Percentiles rank a stretch among this genome's conserved stretches.
Conservation (phyloP, 2,113 vertebrate species). For the Eulemur rufifrons region DNA sequence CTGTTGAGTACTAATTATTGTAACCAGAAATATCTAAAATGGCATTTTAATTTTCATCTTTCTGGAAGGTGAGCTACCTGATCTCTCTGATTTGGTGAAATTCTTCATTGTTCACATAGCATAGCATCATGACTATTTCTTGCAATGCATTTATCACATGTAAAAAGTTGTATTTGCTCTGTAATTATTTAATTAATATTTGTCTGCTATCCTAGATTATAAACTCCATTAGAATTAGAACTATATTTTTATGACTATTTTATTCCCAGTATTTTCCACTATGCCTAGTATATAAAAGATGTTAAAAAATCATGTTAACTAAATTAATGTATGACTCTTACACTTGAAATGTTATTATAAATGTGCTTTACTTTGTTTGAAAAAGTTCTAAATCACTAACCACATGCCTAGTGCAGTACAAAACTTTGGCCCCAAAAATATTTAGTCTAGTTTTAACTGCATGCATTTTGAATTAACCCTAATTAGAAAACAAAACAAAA, state of each 20-base stretch:
- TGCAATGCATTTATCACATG: background rate
- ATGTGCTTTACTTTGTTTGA: background rate
- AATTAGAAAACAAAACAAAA: background rate
- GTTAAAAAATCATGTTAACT: background rate
- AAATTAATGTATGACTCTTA: background rate
- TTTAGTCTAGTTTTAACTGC: background rate
- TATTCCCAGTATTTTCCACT: background rate
- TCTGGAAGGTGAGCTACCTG: background rate
- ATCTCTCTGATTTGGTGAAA: background rate
- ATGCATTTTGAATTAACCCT: background rate
- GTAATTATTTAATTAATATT: background rate
- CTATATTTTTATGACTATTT: background rate
- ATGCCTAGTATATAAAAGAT: background rate
- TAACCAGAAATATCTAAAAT: background rate
- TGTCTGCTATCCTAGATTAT: background rate
- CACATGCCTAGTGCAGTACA: background rate
- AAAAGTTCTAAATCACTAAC: background rate
- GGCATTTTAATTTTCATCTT: background rate
- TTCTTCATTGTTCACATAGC: background rate
- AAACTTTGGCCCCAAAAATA: background rate
- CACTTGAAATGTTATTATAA: background rate
- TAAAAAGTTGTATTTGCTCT: background rate
- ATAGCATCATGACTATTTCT: background rate
- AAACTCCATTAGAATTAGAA: background rate
- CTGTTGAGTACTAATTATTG: background rate